These are phyloP conservation scores for Rhagoletis zephyria DNA, from an alignment of 1,140 invertebrate species.

Conservation along the genomic window DNA sequence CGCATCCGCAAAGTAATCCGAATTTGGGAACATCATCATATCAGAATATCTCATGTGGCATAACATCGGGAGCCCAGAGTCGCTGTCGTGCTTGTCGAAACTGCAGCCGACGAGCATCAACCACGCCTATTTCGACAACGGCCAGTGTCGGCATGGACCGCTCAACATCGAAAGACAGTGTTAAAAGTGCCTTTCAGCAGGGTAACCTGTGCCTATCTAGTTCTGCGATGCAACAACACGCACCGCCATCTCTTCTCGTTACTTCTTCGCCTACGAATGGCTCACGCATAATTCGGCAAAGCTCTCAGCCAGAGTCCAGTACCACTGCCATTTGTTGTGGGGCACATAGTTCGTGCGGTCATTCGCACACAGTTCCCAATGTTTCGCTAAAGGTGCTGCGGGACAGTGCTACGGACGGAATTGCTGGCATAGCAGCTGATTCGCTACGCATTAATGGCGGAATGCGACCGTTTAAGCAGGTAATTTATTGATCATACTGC, in stretches of 20 bases:
- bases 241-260: slow-evolving; percentile 80
- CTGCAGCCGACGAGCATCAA: slow-evolving; percentile 82
- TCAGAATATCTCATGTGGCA: slow-evolving; percentile 77
- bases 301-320: slow-evolving; percentile 90
- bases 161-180: slow-evolving; percentile 82
- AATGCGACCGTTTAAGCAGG: slow-evolving; percentile 96
- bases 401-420: slow-evolving; percentile 85
- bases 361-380: slow-evolving; percentile 79
- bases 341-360: slow-evolving; percentile 75
- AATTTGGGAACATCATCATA: slow-evolving; percentile 72
- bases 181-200: slow-evolving; percentile 78
- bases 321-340: slow-evolving; percentile 76
- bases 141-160: slow-evolving; percentile 79
- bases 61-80: slow-evolving; percentile 73
- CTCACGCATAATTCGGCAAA: slow-evolving; percentile 88
- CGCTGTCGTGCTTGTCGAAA: slow-evolving; percentile 78
- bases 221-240: slow-evolving; percentile 56
- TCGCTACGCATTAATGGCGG: slow-evolving; percentile 96
- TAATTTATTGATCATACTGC: slow-evolving; percentile 70
- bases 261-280: slow-evolving; percentile 79
- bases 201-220: slow-evolving; percentile 66
- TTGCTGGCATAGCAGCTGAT: slow-evolving; percentile 97
- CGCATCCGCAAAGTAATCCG: slow-evolving; percentile 74
- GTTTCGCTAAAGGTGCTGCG: slow-evolving; percentile 87
- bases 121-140: slow-evolving; percentile 81